phyloP scores from a whole-genome alignment of 2,113 vertebrate genomes.

The Mobula hypostoma region DNA sequence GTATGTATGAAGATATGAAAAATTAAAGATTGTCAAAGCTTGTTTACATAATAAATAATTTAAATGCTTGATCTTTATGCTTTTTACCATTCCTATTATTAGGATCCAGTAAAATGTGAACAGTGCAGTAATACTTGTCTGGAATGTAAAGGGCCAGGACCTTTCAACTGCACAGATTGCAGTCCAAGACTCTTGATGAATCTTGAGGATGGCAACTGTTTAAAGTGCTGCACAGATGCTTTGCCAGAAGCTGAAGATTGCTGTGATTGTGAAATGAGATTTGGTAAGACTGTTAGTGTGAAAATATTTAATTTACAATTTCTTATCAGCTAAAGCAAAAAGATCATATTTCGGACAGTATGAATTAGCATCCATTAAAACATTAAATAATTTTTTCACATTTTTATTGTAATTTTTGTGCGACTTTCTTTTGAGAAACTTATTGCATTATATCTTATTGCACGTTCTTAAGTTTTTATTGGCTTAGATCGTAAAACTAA shows the following conservation, averaged over 20 bases:
- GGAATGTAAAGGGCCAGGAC: slow-evolving; percentile 74
- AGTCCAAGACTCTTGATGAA: slow-evolving; percentile 57
- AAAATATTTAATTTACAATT: background rate
- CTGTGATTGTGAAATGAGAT: slow-evolving; percentile 67
- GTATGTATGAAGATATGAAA: no score
- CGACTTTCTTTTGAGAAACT: no score
- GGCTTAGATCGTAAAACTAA: no score
- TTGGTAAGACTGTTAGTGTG: slow-evolving; percentile 53
- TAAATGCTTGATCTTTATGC: background rate
- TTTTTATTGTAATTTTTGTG: no score
- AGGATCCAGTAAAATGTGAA: slow-evolving; percentile 55
- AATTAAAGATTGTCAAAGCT: background rate
- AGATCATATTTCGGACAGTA: no score
- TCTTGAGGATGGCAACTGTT: slow-evolving; percentile 67
- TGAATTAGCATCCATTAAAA: background rate
- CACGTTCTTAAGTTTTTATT: no score
- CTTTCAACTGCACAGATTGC: slow-evolving; percentile 70
- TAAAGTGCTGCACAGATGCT: slow-evolving; percentile 64
- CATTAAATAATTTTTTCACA: background rate
- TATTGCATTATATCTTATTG: no score
- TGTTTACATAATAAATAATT: slow-evolving; percentile 1
- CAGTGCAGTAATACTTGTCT: slow-evolving; percentile 68
- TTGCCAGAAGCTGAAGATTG: slow-evolving; percentile 53
- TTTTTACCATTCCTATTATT: background rate
- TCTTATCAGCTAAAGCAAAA: background rate